A percentile compares a stretch with the other conserved stretches of the same genome.
These are phyloP conservation scores for Callospermophilus lateralis DNA, from an alignment of 2,113 vertebrate genomes.

Conservation along the genomic window DNA sequence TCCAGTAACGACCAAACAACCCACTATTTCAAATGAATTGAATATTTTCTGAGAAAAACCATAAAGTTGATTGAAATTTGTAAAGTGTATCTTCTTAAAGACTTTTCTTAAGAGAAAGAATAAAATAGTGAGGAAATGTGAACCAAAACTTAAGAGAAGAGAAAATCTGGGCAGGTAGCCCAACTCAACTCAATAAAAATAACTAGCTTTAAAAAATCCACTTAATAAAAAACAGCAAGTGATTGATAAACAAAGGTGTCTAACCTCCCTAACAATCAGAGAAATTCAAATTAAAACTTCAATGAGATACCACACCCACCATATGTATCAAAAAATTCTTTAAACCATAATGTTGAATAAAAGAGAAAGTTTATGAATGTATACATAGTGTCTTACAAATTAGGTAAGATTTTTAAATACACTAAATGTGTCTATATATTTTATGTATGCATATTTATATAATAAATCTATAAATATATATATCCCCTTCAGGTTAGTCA, in stretches of 20 bases:
- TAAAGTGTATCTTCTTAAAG: neutral
- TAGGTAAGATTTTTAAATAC: neutral
- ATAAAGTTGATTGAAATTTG: neutral
- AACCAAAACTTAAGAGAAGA: neutral
- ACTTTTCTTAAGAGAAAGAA: neutral
- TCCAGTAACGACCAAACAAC: neutral
- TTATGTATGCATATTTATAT: neutral
- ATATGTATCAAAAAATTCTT: neutral
- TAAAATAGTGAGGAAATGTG: neutral
- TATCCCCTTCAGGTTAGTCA: neutral
- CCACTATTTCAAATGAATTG: neutral
- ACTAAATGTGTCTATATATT: neutral
- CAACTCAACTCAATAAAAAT: neutral
- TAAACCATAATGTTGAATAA: neutral
- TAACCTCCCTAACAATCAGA: neutral
- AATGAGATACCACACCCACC: neutral
- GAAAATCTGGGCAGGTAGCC: neutral
- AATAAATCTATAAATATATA: neutral
- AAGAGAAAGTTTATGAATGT: neutral
- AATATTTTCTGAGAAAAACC: neutral
- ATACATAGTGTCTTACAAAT: neutral
- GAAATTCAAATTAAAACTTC: neutral
- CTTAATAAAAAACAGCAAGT: neutral
- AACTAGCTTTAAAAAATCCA: neutral
- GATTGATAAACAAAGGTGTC: neutral